A percentile compares a stretch with the other conserved stretches of the same genome.
These are phyloP conservation scores for Gymnoscelis rufifasciata DNA, from an alignment of 2,888 invertebrate species.

Conservation along the genomic window DNA sequence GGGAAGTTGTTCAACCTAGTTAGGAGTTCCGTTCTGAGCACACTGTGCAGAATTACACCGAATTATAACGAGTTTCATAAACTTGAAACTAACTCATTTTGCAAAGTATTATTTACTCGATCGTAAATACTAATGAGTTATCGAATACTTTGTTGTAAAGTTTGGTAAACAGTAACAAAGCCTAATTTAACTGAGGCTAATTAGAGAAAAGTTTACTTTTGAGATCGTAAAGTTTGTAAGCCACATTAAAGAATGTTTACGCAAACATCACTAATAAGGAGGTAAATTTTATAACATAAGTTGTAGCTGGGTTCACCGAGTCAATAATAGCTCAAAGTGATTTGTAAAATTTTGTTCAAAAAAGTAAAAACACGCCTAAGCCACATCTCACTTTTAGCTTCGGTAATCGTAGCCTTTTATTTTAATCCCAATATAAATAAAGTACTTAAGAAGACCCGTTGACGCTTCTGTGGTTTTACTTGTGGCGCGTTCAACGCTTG, in stretches of 20 bases:
- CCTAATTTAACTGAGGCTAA: constrained; percentile 32
- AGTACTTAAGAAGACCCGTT: no score
- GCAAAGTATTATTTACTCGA: not conserved
- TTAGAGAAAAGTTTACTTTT: constrained; percentile 33
- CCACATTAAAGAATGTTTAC: constrained; percentile 33
- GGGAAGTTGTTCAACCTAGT: constrained; percentile 17
- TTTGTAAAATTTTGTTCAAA: not conserved
- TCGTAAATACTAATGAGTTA: constrained; percentile 8
- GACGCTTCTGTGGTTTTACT: no score
- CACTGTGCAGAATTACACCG: constrained; percentile 7
- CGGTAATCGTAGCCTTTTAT: no score
- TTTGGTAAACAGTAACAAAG: constrained; percentile 15
- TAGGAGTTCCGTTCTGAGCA: constrained; percentile 13
- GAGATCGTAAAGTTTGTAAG: constrained; percentile 33
- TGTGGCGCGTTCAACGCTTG: no score
- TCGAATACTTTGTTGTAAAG: constrained; percentile 16
- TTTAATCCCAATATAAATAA: no score
- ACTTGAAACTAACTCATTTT: not conserved
- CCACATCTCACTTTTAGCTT: no score
- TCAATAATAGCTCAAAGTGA: constrained; percentile 35
- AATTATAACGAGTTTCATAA: constrained; percentile 7
- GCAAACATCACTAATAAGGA: constrained; percentile 37
- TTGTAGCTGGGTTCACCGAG: constrained; percentile 35
- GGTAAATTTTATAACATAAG: constrained; percentile 38
- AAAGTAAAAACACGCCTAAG: no score